These are phyloP conservation scores for Pelusios castaneus DNA, from an alignment of 2,113 vertebrate genomes.

Conservation along the genomic window DNA sequence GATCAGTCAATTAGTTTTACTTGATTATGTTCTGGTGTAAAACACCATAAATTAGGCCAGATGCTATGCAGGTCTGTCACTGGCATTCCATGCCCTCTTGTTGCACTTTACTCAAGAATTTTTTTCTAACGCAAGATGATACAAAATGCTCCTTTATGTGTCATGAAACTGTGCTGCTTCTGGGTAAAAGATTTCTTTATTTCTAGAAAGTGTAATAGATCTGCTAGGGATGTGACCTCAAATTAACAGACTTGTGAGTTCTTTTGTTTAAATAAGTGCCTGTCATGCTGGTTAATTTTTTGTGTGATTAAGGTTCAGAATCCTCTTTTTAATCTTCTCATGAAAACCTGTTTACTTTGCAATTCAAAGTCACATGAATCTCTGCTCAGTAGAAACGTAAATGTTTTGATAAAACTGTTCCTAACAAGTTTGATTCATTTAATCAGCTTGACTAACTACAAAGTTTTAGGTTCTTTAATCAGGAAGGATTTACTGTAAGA, in stretches of 20 bases:
- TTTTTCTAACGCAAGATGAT: not conserved
- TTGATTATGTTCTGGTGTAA: not conserved
- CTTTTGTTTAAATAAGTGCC: constrained; percentile 30
- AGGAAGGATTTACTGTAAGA: constrained; percentile 9
- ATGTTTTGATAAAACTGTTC: constrained; percentile 72
- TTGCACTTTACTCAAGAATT: not conserved
- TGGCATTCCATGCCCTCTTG: not conserved
- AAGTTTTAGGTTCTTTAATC: constrained; percentile 14
- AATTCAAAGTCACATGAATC: constrained; percentile 57
- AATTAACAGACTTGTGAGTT: constrained; percentile 2
- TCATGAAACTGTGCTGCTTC: not conserved
- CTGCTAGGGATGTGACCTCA: not conserved
- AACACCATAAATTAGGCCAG: not conserved
- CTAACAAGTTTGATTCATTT: constrained; percentile 55
- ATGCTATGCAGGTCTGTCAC: not conserved
- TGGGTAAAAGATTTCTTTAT: not conserved
- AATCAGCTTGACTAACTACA: constrained; percentile 59
- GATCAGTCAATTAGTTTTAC: not conserved
- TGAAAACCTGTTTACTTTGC: constrained; percentile 64
- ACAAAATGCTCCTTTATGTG: not conserved
- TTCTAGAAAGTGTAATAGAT: constrained; percentile 5
- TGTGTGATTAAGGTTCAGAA: constrained; percentile 13
- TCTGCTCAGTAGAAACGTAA: constrained; percentile 71
- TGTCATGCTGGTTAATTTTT: constrained; percentile 13
- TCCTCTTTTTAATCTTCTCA: constrained; percentile 42